phyloP scores from a whole-genome alignment of 2,113 vertebrate species.

The Oryzias curvinotus region DNA sequence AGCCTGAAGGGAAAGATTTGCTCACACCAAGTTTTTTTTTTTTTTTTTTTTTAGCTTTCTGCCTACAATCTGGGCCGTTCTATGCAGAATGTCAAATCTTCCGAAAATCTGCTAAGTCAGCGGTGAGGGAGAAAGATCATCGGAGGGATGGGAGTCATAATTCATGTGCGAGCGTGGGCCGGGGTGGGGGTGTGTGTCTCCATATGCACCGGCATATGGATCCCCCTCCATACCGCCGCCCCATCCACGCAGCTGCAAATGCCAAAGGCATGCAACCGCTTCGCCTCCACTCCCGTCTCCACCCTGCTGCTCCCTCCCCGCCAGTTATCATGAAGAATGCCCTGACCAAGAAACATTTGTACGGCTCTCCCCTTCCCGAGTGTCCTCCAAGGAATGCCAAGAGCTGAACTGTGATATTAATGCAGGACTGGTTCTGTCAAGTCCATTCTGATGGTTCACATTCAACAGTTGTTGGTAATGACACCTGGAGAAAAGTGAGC shows the following conservation, averaged over 20 bases:
- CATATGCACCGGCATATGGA: slow-evolving; percentile 21
- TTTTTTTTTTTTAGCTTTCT: slow-evolving; percentile 10
- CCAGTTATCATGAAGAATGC: slow-evolving; percentile 44
- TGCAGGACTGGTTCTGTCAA: not conserved
- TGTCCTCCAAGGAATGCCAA: not conserved
- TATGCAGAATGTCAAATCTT: too few species aligned
- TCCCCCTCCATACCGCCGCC: slow-evolving; percentile 24
- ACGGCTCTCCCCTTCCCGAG: not conserved
- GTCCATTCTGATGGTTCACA: too few species aligned
- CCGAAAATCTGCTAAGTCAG: not conserved
- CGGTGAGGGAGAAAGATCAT: slow-evolving; percentile 13
- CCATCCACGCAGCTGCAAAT: slow-evolving; percentile 42
- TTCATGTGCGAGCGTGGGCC: slow-evolving; percentile 36
- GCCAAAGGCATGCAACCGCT: slow-evolving; percentile 35
- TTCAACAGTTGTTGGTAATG: too few species aligned
- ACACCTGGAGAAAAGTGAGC: too few species aligned
- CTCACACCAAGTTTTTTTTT: slow-evolving; percentile 11
- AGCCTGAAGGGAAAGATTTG: slow-evolving; percentile 12
- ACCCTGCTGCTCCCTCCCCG: slow-evolving; percentile 37
- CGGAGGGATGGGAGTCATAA: slow-evolving; percentile 55
- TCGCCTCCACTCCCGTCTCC: slow-evolving; percentile 39
- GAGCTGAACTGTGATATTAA: not conserved
- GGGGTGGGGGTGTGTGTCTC: not conserved
- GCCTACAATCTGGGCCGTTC: not conserved
- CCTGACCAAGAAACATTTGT: slow-evolving; percentile 25